Evolutionary conservation across 2,797 vertebrate species (phyloP).

Genomic region (Pangasius larnaudii): DNA sequence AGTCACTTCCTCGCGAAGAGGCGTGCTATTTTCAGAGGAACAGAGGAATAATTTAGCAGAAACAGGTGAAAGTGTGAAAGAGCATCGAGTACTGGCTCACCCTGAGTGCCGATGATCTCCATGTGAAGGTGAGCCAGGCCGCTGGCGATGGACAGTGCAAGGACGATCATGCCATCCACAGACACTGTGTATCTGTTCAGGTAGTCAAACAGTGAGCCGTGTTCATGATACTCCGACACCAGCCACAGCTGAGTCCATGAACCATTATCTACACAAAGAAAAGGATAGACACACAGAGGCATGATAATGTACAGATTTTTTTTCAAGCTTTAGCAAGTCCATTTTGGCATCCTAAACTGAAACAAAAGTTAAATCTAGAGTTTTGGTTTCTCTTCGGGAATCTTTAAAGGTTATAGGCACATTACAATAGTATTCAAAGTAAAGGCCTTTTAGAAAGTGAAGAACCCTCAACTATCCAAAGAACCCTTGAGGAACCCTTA

Average conservation of each 20-base stretch:
- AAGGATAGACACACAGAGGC: background rate
- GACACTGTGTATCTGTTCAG: constrained; percentile 89
- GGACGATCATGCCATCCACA: constrained; percentile 81
- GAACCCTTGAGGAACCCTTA: background rate
- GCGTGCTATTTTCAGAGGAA: constrained; percentile 20
- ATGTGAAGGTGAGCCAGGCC: constrained; percentile 96
- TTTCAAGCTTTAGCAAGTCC: background rate
- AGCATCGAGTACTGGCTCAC: constrained; percentile 64
- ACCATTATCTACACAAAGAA: constrained; percentile 83
- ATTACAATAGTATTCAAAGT: background rate
- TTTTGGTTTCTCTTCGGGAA: background rate
- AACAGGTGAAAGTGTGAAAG: background rate
- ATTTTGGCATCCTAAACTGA: background rate
- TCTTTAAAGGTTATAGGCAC: no score
- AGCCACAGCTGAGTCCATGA: constrained; percentile 98
- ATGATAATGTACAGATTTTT: background rate
- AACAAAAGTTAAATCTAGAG: background rate
- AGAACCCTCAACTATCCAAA: background rate
- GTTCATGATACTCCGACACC: constrained; percentile 95
- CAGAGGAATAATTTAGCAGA: background rate
- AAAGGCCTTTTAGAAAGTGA: background rate
- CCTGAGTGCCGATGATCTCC: constrained; percentile 96
- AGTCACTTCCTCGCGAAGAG: background rate
- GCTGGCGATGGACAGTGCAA: constrained; percentile 87
- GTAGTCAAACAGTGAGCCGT: constrained; percentile 93